Percentiles rank a stretch among this genome's conserved stretches.
phyloP scores from a whole-genome alignment of 2,888 invertebrate genomes.

The Patella ulyssiponensis region DNA sequence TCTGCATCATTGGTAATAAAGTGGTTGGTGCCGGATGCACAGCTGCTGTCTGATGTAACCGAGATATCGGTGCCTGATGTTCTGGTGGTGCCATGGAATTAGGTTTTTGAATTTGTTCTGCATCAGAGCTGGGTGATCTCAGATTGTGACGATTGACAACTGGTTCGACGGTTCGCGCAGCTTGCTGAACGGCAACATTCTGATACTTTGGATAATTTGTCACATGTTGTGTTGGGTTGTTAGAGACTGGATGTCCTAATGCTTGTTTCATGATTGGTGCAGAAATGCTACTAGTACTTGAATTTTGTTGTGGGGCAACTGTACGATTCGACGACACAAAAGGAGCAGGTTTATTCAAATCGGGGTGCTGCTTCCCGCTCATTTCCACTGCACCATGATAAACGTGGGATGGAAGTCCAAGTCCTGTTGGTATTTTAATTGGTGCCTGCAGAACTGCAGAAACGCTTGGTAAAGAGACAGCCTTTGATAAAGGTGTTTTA shows the following conservation, averaged over 20 bases:
- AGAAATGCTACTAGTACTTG: not conserved
- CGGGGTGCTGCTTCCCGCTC: not conserved
- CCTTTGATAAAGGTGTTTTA: conserved; percentile 33
- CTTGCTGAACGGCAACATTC: not conserved
- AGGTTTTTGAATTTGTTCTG: not conserved
- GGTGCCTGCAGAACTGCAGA: not conserved
- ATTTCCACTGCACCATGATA: not conserved
- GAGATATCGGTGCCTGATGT: not conserved
- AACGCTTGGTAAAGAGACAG: not conserved
- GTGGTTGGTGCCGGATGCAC: not conserved
- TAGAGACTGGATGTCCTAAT: not conserved
- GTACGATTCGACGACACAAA: not conserved
- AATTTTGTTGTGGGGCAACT: not conserved
- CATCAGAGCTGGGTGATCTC: not conserved
- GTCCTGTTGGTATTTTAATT: not conserved
- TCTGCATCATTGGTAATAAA: conserved; percentile 1
- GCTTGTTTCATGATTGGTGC: conserved; percentile 7
- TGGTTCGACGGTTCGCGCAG: not conserved
- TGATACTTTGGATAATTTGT: not conserved
- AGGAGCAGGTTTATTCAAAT: not conserved
- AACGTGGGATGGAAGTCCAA: not conserved
- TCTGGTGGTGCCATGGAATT: not conserved
- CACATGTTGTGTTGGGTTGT: not conserved
- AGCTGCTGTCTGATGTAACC: not conserved
- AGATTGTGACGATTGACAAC: not conserved